Evolutionary conservation across 2,113 vertebrate genomes (phyloP).

Genomic region (Physeter macrocephalus): DNA sequence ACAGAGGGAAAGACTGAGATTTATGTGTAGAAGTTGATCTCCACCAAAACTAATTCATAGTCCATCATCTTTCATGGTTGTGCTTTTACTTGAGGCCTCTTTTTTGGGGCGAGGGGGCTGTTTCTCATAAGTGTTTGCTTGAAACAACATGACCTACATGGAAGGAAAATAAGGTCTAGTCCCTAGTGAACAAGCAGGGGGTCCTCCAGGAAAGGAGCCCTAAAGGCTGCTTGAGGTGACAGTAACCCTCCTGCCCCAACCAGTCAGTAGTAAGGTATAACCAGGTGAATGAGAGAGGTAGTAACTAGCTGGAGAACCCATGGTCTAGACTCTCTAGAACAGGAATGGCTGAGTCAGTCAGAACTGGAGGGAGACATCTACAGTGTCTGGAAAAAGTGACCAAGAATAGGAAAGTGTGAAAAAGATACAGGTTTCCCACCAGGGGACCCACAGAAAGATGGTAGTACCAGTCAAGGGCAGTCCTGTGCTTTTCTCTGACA

Average conservation of each 20-base stretch:
- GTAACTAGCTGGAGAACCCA: not conserved
- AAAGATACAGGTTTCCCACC: not conserved
- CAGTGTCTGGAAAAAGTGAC: not conserved
- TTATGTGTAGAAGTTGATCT: not conserved
- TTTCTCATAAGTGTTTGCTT: not conserved
- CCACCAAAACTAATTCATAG: not conserved
- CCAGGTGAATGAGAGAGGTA: not conserved
- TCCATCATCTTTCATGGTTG: not conserved
- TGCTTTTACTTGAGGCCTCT: not conserved
- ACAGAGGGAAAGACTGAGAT: not conserved
- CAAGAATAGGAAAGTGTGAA: not conserved
- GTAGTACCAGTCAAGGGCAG: too few relatives aligned
- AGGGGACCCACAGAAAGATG: not conserved
- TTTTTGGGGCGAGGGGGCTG: accelerated
- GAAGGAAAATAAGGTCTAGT: not conserved
- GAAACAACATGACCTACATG: not conserved
- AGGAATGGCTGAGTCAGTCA: not conserved
- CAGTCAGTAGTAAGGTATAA: not conserved
- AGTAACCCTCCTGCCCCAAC: not conserved
- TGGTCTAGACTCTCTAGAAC: not conserved
- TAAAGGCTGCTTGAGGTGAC: not conserved
- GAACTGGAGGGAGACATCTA: not conserved
- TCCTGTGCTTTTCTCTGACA: not conserved
- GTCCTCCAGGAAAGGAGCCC: not conserved
- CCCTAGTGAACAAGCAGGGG: not conserved